A percentile compares a stretch with the other conserved stretches of the same genome.
phyloP scores from a whole-genome alignment of 1,140 invertebrate species.

The Atta cephalotes region DNA sequence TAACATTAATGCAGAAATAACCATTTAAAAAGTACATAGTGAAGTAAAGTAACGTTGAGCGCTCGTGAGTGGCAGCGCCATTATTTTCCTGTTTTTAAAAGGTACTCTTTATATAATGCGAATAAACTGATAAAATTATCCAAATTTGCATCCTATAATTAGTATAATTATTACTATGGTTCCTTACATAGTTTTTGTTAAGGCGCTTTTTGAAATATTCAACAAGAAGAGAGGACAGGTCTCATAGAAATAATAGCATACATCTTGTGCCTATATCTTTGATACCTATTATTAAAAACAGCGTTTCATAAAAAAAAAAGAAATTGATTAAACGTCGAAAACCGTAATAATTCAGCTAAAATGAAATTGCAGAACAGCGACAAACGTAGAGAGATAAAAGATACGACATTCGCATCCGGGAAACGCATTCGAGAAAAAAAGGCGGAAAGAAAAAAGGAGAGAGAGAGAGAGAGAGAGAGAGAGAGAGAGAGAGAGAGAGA shows the following conservation, averaged over 20 bases:
- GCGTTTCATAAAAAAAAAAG: background rate
- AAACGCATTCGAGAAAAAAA: conserved; percentile 25
- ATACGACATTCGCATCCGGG: background rate
- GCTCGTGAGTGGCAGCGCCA: conserved; percentile 32
- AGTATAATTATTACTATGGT: conserved; percentile 11
- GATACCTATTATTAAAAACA: background rate
- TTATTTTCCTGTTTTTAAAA: conserved; percentile 8
- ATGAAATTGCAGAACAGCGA: background rate
- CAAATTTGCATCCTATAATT: conserved; percentile 30
- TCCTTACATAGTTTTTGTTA: background rate
- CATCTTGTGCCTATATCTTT: background rate
- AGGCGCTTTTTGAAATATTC: background rate
- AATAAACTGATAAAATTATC: conserved; percentile 27
- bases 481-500: background rate
- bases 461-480: no score
- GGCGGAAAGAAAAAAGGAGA: background rate
- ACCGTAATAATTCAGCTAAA: conserved; percentile 10
- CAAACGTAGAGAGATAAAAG: background rate
- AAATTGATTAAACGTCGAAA: background rate
- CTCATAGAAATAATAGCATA: background rate
- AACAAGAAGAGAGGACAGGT: background rate
- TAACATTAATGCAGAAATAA: conserved; percentile 56
- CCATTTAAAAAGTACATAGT: conserved; percentile 39
- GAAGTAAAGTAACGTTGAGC: conserved; percentile 11
- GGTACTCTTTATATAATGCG: conserved; percentile 1